Evolutionary conservation across 1,140 invertebrate species (phyloP).

Genomic region (Tetraneura akinire): DNA sequence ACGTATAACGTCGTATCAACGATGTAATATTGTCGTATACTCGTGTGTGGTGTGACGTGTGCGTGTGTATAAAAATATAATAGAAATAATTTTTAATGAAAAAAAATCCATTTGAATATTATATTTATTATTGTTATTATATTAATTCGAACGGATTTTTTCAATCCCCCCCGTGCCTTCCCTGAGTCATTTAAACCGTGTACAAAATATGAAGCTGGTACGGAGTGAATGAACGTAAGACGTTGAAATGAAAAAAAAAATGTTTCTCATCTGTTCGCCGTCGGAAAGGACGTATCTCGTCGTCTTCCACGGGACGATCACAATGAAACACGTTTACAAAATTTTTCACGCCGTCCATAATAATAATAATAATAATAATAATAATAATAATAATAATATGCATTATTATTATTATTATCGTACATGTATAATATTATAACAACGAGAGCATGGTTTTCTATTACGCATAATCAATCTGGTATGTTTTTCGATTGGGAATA

Average conservation of each 20-base stretch:
- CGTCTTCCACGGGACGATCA: not conserved
- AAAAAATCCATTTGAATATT: no score
- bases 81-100: not conserved
- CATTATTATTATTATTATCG: not conserved
- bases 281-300: not conserved
- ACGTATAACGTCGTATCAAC: no score
- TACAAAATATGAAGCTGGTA: no score
- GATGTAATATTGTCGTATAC: no score
- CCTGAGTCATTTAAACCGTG: no score
- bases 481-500: conserved; percentile 26
- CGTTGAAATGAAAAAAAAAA: no score
- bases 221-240: conserved; percentile 12
- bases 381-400: conserved; percentile 31
- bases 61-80: not conserved
- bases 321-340: conserved; percentile 46
- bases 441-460: conserved; percentile 40
- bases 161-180: not conserved
- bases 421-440: not conserved
- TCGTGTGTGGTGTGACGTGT: not conserved
- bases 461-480: conserved; percentile 42
- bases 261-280: conserved; percentile 14
- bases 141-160: conserved; percentile 14
- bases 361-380: conserved; percentile 3
- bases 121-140: no score
- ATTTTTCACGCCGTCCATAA: conserved; percentile 38